A percentile compares a stretch with the other conserved stretches of the same genome.
Evolutionary conservation across 2,797 vertebrate species (phyloP).

Genomic region (Sternarchorhynchus goeldii): DNA sequence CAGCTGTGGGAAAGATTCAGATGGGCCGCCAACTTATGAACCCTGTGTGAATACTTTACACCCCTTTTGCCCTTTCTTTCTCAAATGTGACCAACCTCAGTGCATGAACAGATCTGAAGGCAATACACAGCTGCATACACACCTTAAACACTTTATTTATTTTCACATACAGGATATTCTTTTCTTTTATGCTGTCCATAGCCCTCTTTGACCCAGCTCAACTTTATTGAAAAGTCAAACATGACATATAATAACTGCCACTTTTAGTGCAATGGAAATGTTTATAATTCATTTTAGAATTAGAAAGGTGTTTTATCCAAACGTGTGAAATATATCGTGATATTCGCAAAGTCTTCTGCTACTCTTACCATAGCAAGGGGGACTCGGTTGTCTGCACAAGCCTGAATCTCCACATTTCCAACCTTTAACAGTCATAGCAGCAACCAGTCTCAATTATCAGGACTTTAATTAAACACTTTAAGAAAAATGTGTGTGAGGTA

Average conservation of each 20-base stretch:
- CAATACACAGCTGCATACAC: neutral
- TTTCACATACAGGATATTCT: too few relatives aligned
- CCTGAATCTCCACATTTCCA: neutral
- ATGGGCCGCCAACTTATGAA: conserved; percentile 47
- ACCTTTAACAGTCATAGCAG: neutral
- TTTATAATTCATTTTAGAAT: too few relatives aligned
- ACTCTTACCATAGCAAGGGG: too few relatives aligned
- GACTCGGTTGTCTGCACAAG: too few relatives aligned
- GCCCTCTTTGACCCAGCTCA: neutral
- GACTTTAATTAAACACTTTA: too few relatives aligned
- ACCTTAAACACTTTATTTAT: neutral
- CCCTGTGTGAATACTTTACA: conserved; percentile 36
- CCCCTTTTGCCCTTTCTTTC: conserved; percentile 17
- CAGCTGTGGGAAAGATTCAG: conserved; percentile 58
- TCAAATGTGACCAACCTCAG: neutral
- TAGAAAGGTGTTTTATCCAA: too few relatives aligned
- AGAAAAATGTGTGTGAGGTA: too few relatives aligned
- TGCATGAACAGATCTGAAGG: neutral
- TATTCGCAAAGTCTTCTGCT: too few relatives aligned
- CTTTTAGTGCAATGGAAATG: too few relatives aligned
- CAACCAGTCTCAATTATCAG: neutral
- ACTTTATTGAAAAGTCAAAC: neutral
- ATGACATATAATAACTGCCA: neutral
- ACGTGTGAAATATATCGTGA: too few relatives aligned
- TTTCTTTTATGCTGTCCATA: too few relatives aligned